Base-by-base conservation (phyloP, 2,797 vertebrate genomes). In the Acrocephalus scirpaceus region DNA sequence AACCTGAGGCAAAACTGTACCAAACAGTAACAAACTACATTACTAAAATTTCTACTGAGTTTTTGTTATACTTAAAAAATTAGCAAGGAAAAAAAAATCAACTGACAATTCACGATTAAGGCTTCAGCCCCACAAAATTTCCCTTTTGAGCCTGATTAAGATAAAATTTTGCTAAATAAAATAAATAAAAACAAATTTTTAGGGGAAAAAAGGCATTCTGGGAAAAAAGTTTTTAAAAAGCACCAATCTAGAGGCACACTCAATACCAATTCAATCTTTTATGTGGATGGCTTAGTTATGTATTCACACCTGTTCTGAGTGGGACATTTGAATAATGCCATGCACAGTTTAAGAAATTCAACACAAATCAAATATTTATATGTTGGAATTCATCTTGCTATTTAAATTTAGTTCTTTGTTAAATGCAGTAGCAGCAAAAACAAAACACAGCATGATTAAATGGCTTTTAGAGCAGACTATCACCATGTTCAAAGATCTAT, bases 371-470 rank as follows among this genome's bases (percentile, higher is more conserved):
- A 87, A 69, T 86, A 91, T 64, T 83, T 79, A 66, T 73, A 67
- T 34, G n/a, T 7, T 83, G 21, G 70, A 92, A 91, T 73, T 90
- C 25, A 88, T 71, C 62, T 79, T 79, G 15, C 42, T 64, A 54
- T 62, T 83, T 79, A 54, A 51, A 87, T 86, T n/a, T 29, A 92
- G 64, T 72, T 88, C 42, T 80, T 82, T 76, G 56, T 76, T 80
- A 81, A 81, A 90, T 38, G 60, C 44, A 93, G 32, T 14, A 65
- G 54, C 75, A 94, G 62, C 38, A 90, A 93, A 92, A 95, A 2
- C 44, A 95, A 94, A 76, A 38, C 45, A 54, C 69, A 86, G 58
- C n/a, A 65, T 23, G 40, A 93, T 50, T 82, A 90, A 87, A 81
- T 11, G 78, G 70, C 42, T 87, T 84, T 92, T 40, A 65, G 11